A percentile compares a stretch with the other conserved stretches of the same genome.
Conservation (phyloP, 1,140 invertebrate genomes). For the Sycophila sp. region DNA sequence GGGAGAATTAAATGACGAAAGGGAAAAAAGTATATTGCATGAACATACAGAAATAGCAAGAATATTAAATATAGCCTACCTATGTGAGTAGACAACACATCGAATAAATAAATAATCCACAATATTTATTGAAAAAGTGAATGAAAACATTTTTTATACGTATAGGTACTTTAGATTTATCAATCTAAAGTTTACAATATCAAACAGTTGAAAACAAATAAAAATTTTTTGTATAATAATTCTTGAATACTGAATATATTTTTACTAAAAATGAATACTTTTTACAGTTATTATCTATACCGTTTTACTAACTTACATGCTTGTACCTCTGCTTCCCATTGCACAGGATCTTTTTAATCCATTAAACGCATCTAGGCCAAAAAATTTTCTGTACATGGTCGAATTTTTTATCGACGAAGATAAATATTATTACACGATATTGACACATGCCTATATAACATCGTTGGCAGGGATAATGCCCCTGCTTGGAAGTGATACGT, state of each 20-base stretch:
- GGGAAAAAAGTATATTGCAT: not conserved
- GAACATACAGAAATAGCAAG: not conserved
- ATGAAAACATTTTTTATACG: too few relatives aligned
- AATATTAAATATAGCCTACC: not conserved
- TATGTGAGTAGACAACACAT: not conserved
- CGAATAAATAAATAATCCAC: not conserved
- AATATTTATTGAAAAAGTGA: too few relatives aligned
- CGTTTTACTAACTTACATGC: not conserved
- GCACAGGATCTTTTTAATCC: slow-evolving; percentile 22
- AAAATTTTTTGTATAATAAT: too few relatives aligned
- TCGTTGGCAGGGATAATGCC: not conserved
- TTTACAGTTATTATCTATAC: not conserved
- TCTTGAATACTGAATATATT: too few relatives aligned
- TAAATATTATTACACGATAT: slow-evolving; percentile 27
- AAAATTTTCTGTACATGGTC: slow-evolving; percentile 10
- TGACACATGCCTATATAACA: slow-evolving; percentile 11
- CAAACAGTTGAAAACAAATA: too few relatives aligned
- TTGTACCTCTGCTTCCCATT: slow-evolving; percentile 19
- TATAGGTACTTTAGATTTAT: too few relatives aligned
- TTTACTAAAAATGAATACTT: too few relatives aligned
- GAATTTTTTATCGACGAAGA: slow-evolving; percentile 35
- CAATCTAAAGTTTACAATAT: too few relatives aligned
- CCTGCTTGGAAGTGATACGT: not conserved
- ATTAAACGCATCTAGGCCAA: slow-evolving; percentile 34
- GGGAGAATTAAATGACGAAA: not conserved